phyloP scores from a whole-genome alignment of 2,113 vertebrate genomes.

The Castor canadensis region DNA sequence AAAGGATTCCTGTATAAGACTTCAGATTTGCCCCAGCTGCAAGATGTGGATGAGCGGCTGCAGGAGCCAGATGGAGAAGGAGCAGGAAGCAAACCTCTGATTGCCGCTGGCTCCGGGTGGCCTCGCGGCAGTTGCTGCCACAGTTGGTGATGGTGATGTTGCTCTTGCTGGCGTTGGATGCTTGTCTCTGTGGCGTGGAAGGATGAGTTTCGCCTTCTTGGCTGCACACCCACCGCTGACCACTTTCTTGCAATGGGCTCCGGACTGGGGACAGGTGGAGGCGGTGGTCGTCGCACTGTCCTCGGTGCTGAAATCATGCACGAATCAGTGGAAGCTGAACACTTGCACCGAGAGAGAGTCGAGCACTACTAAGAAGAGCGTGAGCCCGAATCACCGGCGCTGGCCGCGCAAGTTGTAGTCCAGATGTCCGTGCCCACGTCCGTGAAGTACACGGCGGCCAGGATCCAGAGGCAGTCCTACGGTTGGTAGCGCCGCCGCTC shows the following conservation, averaged over 20 bases:
- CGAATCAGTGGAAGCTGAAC: conserved; percentile 98
- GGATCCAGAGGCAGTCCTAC: conserved; percentile 97
- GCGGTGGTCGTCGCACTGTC: conserved; percentile 82
- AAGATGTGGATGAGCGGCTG: conserved; percentile 96
- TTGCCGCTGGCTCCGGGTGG: conserved; percentile 78
- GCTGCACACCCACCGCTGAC: conserved; percentile 87
- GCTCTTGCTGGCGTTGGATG: conserved; percentile 92
- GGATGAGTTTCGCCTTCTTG: conserved; percentile 90
- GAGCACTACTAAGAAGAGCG: conserved; percentile 96
- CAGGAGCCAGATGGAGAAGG: conserved; percentile 93
- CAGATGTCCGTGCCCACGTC: conserved; percentile 98
- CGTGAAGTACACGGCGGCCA: conserved; percentile 94
- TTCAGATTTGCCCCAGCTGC: conserved; percentile 96
- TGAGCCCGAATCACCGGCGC: conserved; percentile 98
- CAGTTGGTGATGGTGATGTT: conserved; percentile 83
- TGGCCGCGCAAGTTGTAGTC: conserved; percentile 95
- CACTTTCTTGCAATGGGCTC: conserved; percentile 89
- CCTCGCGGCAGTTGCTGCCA: conserved; percentile 81
- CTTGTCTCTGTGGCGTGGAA: conserved; percentile 92
- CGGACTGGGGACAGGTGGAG: conserved; percentile 71
- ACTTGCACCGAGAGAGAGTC: conserved; percentile 97
- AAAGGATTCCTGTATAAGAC: neutral
- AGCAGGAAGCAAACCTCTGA: conserved; percentile 88
- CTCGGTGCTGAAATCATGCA: conserved; percentile 94
- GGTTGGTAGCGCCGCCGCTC: conserved; percentile 90